A percentile compares a stretch with the other conserved stretches of the same genome.
phyloP scores from a whole-genome alignment of 2,888 invertebrate genomes.

The Nymphalis urticae region DNA sequence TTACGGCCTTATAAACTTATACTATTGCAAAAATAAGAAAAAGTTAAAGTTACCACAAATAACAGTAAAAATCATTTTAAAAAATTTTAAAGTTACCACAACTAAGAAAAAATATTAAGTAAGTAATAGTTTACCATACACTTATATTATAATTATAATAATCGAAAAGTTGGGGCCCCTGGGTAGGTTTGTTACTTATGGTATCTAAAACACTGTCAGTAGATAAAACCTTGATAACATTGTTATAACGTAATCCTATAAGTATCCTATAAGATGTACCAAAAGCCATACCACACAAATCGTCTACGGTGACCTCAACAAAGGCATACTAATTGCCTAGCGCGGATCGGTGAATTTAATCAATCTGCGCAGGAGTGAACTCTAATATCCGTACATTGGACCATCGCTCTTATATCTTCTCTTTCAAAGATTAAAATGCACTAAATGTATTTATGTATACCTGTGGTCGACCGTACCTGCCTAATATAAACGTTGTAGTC shows the following conservation, averaged over 20 bases:
- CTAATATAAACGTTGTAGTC: conserved; percentile 78
- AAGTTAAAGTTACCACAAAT: conserved; percentile 27
- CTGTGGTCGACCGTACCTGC: conserved; percentile 55
- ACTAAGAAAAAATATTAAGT: conserved; percentile 17
- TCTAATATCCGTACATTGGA: conserved; percentile 3
- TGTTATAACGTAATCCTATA: conserved; percentile 11
- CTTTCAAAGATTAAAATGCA: conserved; percentile 10
- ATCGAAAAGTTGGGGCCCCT: too few relatives aligned
- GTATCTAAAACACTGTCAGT: background rate
- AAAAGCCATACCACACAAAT: conserved; percentile 44
- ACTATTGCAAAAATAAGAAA: too few relatives aligned
- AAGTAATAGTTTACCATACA: background rate
- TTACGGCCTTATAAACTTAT: too few relatives aligned
- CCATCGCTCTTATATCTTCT: conserved; percentile 9
- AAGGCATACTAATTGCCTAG: conserved; percentile 75
- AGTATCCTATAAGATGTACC: conserved; percentile 23
- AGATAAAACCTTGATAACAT: conserved; percentile 3
- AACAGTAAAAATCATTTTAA: background rate
- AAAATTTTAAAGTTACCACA: conserved; percentile 25
- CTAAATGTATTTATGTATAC: conserved; percentile 14
- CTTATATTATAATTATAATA: too few relatives aligned
- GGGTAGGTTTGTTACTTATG: too few relatives aligned
- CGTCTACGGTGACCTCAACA: conserved; percentile 54
- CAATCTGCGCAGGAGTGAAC: conserved; percentile 57
- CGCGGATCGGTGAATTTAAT: conserved; percentile 75